Conservation (phyloP, 64 coral and sea anemone genomes). For the Astreopora myriophthalma region DNA sequence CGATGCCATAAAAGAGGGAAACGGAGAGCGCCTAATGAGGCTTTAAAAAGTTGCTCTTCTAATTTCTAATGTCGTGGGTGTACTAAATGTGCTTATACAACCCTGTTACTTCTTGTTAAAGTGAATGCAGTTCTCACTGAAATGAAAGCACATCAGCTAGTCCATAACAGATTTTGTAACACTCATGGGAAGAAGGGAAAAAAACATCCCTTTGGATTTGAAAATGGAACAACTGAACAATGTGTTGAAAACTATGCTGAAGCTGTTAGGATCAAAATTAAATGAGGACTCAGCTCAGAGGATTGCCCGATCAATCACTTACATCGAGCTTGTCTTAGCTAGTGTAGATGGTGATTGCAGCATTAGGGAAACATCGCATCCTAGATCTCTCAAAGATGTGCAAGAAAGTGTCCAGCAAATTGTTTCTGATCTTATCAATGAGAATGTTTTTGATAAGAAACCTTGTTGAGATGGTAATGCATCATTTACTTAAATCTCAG, state of each 20-base stretch:
- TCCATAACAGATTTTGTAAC: conserved; percentile 47
- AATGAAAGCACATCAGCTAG: conserved; percentile 27
- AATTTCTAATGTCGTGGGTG: neutral
- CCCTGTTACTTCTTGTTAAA: conserved; percentile 39
- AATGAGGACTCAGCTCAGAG: conserved; percentile 38
- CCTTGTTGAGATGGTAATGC: neutral
- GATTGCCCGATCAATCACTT: conserved; percentile 12
- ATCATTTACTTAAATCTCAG: conserved; percentile 36
- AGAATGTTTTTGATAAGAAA: neutral
- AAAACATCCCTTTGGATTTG: conserved; percentile 54
- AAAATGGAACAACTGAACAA: conserved; percentile 62
- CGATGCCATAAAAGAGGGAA: conserved; percentile 51
- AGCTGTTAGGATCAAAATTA: conserved; percentile 19
- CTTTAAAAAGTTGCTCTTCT: neutral
- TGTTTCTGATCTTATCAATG: neutral
- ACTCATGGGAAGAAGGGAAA: conserved; percentile 9
- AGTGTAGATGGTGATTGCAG: conserved; percentile 30
- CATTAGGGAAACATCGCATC: neutral
- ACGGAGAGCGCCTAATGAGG: conserved; percentile 19
- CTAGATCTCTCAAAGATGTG: neutral
- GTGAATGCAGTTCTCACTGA: conserved; percentile 7
- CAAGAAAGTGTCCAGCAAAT: conserved; percentile 6
- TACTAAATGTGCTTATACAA: conserved; percentile 57
- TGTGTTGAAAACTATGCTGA: conserved; percentile 38
- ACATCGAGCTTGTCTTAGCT: conserved; percentile 4